Percentiles rank a stretch among this genome's conserved stretches.
phyloP scores from a whole-genome alignment of 2,888 invertebrate genomes.

The Mesorhabditis belari region DNA sequence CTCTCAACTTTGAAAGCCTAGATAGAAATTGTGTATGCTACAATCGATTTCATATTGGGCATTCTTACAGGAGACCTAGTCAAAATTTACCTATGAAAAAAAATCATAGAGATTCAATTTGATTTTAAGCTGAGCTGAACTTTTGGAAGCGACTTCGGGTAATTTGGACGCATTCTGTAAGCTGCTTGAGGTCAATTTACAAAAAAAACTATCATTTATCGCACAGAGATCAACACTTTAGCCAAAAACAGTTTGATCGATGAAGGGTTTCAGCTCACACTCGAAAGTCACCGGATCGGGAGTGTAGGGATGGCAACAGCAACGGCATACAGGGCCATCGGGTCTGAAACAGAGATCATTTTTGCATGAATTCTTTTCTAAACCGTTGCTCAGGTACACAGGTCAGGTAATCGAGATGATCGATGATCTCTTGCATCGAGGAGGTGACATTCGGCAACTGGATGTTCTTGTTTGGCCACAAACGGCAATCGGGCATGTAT shows the following conservation, averaged over 20 bases:
- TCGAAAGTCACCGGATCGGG: conserved; percentile 49
- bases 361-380: background rate
- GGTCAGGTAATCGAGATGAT: conserved; percentile 46
- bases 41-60: too few species aligned
- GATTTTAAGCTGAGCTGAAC: too few species aligned
- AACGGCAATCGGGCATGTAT: conserved; percentile 31
- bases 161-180: background rate
- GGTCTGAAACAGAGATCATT: conserved; percentile 31
- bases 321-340: conserved; percentile 44
- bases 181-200: background rate
- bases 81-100: too few species aligned
- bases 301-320: conserved; percentile 49
- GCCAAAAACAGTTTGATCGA: background rate
- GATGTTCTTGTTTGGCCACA: conserved; percentile 46
- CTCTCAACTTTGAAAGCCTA: too few species aligned
- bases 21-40: too few species aligned
- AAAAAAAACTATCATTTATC: background rate
- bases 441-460: conserved; percentile 48
- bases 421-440: conserved; percentile 42
- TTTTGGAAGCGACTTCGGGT: too few species aligned
- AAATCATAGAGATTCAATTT: too few species aligned
- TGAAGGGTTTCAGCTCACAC: conserved; percentile 43
- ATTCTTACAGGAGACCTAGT: too few species aligned
- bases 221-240: background rate
- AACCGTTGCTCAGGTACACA: conserved; percentile 46